Base-by-base conservation (phyloP, 2,797 vertebrate genomes). In the Salmo trutta region DNA sequence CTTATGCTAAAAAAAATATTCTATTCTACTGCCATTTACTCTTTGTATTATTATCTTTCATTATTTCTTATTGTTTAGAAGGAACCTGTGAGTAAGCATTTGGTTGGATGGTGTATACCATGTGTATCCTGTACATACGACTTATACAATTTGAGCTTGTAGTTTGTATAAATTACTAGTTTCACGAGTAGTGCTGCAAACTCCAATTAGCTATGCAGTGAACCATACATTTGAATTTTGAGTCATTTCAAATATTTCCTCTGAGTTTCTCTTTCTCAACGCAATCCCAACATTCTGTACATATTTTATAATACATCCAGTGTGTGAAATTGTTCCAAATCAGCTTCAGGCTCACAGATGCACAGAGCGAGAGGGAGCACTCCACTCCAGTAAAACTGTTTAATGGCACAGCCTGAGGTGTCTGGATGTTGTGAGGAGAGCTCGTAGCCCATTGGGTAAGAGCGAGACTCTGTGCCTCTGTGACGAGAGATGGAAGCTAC, bases 321-420 rank as follows among this genome's bases (percentile, higher is more conserved):
- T 59, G 77, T 77, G 73, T 83, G 74, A 73, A 77, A 81, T 85
- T 75, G 53, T 66, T 71, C 73, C 79, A 73, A 81, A 84, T 83
- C 73, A 83, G 83, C 88, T 90, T 3, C 33, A 83, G 75, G 84
- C 72, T 87, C 88, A 78, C 85, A 86, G 83, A 88, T 87, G 86
- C 81, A 88, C 78, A 78, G 81, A 85, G 73, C 75, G 85, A n/a
- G 6, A 47, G 41, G 10, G 41, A 47, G 41, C 41, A 47, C 41
- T 87, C 80, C 77, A 77, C 87, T 84, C 74, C 84, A 82, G 83
- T 88, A 79, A 90, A 90, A 86, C 33, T 14, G 80, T 88, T 88
- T 87, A 90, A 89, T 84, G 78, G 84, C 14, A 8, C 59, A 59
- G 85, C 90, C 81, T 77, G 78, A 82, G 87, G 89, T 85, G 81